phyloP scores from a whole-genome alignment of 1,140 invertebrate genomes.

The Drepana arcuata region DNA sequence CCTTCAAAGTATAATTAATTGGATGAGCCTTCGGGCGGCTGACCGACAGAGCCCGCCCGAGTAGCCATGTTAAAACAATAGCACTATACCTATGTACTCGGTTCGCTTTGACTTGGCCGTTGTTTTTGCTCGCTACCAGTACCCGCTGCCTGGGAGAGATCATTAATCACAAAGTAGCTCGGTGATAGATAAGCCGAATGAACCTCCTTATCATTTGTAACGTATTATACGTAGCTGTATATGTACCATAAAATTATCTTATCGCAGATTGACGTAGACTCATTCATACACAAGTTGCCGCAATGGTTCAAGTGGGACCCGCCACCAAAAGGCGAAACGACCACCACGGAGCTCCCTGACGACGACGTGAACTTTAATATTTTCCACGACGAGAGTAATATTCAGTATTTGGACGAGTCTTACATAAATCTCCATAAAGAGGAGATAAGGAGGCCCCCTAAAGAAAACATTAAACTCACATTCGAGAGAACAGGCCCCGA shows the following conservation, averaged over 20 bases:
- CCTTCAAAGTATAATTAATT: no score
- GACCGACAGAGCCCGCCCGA: no score
- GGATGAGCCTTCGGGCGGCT: no score
- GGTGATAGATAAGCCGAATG: conserved; percentile 26
- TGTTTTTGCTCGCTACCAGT: conserved; percentile 36
- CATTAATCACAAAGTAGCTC: conserved; percentile 59
- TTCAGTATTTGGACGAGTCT: conserved; percentile 60
- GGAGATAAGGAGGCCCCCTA: conserved; percentile 51
- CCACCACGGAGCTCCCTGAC: conserved; percentile 41
- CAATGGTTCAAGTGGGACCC: conserved; percentile 64
- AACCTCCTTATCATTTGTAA: background rate
- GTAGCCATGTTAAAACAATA: no score
- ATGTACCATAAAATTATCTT: conserved; percentile 2
- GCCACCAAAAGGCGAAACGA: conserved; percentile 43
- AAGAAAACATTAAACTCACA: conserved; percentile 41
- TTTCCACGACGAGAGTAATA: conserved; percentile 54
- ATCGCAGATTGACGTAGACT: conserved; percentile 51
- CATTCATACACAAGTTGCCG: conserved; percentile 41
- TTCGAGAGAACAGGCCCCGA: conserved; percentile 59
- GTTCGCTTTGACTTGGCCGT: conserved; percentile 39
- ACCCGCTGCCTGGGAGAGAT: conserved; percentile 32
- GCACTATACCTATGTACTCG: conserved; percentile 19
- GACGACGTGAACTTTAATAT: conserved; percentile 51
- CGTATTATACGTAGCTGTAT: conserved; percentile 1
- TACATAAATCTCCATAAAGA: conserved; percentile 63